phyloP scores from a whole-genome alignment of 92 coral and sea anemone species.

The Palythoa heliodiscus region DNA sequence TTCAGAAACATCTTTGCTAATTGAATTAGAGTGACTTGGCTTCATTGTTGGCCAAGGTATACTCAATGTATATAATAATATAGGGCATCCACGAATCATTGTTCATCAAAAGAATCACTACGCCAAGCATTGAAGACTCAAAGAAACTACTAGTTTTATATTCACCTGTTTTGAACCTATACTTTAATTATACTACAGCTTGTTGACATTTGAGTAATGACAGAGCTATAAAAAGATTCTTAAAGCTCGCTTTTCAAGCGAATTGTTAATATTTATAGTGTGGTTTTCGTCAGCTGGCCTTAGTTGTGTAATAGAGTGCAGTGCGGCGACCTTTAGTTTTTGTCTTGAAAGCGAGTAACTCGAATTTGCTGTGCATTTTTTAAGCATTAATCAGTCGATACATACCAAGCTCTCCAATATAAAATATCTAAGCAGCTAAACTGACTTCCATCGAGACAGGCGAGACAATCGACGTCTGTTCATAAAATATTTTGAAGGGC shows the following conservation, averaged over 20 bases:
- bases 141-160: not conserved
- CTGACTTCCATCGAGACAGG: not conserved
- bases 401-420: not conserved
- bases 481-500: not conserved
- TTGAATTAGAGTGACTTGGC: slow-evolving; percentile 16
- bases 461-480: not conserved
- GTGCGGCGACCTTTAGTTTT: not conserved
- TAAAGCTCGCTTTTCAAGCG: not conserved
- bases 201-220: slow-evolving; percentile 26
- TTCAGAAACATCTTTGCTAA: not conserved
- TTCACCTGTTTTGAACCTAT: not conserved
- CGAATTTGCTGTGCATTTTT: not conserved
- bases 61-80: not conserved
- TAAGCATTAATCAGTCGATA: not conserved
- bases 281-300: slow-evolving; percentile 42
- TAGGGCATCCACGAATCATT: not conserved
- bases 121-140: not conserved
- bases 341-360: not conserved
- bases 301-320: not conserved
- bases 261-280: slow-evolving; percentile 44
- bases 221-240: slow-evolving; percentile 35
- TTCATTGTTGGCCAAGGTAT: slow-evolving; percentile 1
- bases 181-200: not conserved
- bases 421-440: not conserved
- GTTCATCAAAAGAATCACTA: not conserved